These are phyloP conservation scores for Steinernema scapterisci DNA, from an alignment of 2,888 invertebrate genomes.

Conservation along the genomic window DNA sequence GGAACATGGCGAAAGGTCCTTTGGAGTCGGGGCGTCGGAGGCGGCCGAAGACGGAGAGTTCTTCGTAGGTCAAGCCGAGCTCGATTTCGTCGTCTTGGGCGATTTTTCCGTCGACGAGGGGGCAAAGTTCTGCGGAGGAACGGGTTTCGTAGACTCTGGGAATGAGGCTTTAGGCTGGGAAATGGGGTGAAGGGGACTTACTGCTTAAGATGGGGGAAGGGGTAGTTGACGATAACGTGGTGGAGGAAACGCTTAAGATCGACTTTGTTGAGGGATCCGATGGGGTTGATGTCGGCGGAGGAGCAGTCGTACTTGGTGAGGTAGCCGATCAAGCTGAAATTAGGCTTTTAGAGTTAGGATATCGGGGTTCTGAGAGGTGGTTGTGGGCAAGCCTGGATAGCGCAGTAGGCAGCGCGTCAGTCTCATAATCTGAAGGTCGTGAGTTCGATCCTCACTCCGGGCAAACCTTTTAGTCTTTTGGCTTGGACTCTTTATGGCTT, in stretches of 20 bases:
- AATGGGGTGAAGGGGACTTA: not conserved
- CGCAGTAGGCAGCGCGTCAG: slow-evolving; percentile 86
- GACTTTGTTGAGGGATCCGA: slow-evolving; percentile 94
- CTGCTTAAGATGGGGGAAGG: slow-evolving; percentile 45
- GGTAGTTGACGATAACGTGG: slow-evolving; percentile 66
- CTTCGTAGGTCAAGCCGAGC: slow-evolving; percentile 86
- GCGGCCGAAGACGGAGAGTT: slow-evolving; percentile 82
- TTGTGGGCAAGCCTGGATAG: slow-evolving; percentile 43
- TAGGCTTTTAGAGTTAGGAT: not conserved
- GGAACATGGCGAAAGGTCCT: slow-evolving; percentile 96
- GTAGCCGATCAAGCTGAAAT: slow-evolving; percentile 80
- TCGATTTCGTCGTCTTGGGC: slow-evolving; percentile 65
- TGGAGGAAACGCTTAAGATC: slow-evolving; percentile 76
- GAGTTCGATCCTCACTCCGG: slow-evolving; percentile 85
- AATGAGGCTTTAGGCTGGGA: not conserved
- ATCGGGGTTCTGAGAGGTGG: not conserved
- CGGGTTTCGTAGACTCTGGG: slow-evolving; percentile 82
- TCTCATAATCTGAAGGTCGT: slow-evolving; percentile 91
- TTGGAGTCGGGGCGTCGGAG: slow-evolving; percentile 77
- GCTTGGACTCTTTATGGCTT: too few relatives aligned
- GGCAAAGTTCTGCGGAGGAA: slow-evolving; percentile 95
- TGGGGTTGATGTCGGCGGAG: slow-evolving; percentile 96
- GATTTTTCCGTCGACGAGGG: slow-evolving; percentile 72
- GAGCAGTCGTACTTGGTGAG: slow-evolving; percentile 99
- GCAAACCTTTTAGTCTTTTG: slow-evolving; percentile 39